Evolutionary conservation across 2,888 invertebrate species (phyloP), one percentile per base, ranked within the genome.

Genomic region (Drosophila robusta): DNA sequence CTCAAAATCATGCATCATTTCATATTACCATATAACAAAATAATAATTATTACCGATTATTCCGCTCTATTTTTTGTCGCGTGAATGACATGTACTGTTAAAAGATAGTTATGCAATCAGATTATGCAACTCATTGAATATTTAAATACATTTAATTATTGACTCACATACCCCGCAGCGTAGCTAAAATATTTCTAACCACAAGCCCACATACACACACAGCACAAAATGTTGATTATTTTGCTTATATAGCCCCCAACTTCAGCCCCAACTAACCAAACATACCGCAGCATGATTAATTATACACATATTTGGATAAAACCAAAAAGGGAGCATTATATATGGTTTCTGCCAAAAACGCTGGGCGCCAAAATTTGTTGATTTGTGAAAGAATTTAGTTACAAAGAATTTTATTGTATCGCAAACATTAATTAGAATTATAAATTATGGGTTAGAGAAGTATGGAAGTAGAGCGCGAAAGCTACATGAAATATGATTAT

Each of bases 91-190:
- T 16, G 9, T 49, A 9, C 34, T 12, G 12, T 34, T 34, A 11
- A 34, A 34, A 4, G 3, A 38, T 26, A 45, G 36, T 18, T 26
- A 18, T 26, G 12, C n/a, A 32, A 50, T 51, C 50, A 29, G 29
- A 67, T 67, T 26, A 49, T 44, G 12, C 18, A 29, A 41, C 52
- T 52, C 41, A 69, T 42, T 50, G 22, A 29, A 24, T 54, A 50
- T 42, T 41, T 39, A 18, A 46, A 64, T 46, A 42, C 11, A n/a
- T 42, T 70, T 47, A 58, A 58, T 70, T 75, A 51, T 46, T 51
- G 49, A 39, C 34, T 29, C 12, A 36, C 11, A n/a, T 9, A 18
- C 51, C 44, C 45, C 18, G 18, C 16, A 46, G 46, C 50, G 34
- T 22, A 38, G 18, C 42, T 34, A 12, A 8, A 14, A 34, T 12